Evolutionary conservation across 2,113 vertebrate species (phyloP), one percentile per base, ranked within the genome.

Genomic region (Trematocara nigrifrons): DNA sequence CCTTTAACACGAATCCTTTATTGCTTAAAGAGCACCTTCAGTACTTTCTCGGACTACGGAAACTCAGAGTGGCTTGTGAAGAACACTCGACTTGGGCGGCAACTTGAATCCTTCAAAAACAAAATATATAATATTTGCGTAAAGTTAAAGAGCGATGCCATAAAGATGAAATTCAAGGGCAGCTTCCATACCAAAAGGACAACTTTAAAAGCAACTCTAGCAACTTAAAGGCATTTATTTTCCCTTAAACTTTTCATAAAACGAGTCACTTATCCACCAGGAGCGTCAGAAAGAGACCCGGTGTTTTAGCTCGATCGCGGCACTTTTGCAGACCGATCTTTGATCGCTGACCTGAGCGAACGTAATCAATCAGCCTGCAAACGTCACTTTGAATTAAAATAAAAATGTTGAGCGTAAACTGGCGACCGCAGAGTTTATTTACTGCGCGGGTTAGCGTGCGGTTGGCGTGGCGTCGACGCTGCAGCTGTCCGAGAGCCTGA

Each of bases 391-490:
- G 38, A 69, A 69, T 69, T 42, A 42, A 69, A 69, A 71, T 71
- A 10, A 71, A 71, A 71, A 71, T 47, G 20, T 71, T 12, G 8
- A 16, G 5, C 12, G 20, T 26, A 26, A 45, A 26, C 40, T 45
- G 66, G 40, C 47, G 69, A 74, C 69, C 7, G 3, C 69, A 74
- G 20, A 42, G 42, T 76, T 76, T 31, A 49, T 29, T 77, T 12
- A 33, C 71, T 51, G 45, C 12, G 7, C 6, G 10, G 26, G 71
- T n/a, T 77, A 77, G 9, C 45, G 2, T 76, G 69, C 6, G 6
- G 10, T 42, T 29, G 29, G 40, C 13, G 1, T 2, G 57, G 26
- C 0, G 57, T 1, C 6, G n/a, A 15, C 0, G 31, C 10, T 29
- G 81, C 77, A 85, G 77, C 51, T 71, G 84, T 86, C 64, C 26